A percentile compares a stretch with the other conserved stretches of the same genome.
Evolutionary conservation across 2,797 vertebrate species (phyloP).

Genomic region (Danionella dracula): DNA sequence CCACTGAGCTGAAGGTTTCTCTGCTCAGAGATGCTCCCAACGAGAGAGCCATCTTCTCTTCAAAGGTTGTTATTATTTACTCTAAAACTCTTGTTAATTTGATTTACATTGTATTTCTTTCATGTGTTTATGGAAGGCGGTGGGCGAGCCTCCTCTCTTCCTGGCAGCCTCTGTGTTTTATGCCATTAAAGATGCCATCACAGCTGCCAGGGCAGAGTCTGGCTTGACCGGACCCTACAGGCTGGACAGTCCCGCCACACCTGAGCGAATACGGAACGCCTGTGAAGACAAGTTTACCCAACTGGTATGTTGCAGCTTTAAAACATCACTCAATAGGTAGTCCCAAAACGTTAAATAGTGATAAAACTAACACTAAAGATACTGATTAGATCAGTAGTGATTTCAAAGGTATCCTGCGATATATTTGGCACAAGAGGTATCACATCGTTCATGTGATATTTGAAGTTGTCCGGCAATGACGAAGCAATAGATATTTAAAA

Average conservation of each 20-base stretch:
- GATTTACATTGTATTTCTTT: not conserved
- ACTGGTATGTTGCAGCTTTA: conserved; percentile 67
- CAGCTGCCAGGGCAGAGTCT: conserved; percentile 65
- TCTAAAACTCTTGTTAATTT: not conserved
- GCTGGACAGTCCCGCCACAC: conserved; percentile 89
- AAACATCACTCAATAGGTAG: too few relatives aligned
- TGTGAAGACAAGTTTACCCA: conserved; percentile 85
- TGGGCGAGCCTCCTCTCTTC: conserved; percentile 94
- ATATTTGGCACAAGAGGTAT: too few relatives aligned
- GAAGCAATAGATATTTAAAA: too few relatives aligned
- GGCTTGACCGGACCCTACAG: conserved; percentile 68
- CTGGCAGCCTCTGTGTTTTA: conserved; percentile 88
- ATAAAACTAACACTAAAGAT: too few relatives aligned
- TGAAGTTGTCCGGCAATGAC: too few relatives aligned
- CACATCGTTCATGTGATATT: too few relatives aligned
- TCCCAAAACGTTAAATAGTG: too few relatives aligned
- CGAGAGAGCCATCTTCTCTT: conserved; percentile 87
- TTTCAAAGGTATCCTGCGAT: too few relatives aligned
- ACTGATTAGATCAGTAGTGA: too few relatives aligned
- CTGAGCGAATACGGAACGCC: conserved; percentile 86
- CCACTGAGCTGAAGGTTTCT: conserved; percentile 77
- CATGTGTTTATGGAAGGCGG: conserved; percentile 67
- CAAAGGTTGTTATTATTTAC: conserved; percentile 74
- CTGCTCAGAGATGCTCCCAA: conserved; percentile 87
- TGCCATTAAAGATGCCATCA: conserved; percentile 89